phyloP scores from a whole-genome alignment of 1,140 invertebrate genomes.

The Geopemphigus sp. region DNA sequence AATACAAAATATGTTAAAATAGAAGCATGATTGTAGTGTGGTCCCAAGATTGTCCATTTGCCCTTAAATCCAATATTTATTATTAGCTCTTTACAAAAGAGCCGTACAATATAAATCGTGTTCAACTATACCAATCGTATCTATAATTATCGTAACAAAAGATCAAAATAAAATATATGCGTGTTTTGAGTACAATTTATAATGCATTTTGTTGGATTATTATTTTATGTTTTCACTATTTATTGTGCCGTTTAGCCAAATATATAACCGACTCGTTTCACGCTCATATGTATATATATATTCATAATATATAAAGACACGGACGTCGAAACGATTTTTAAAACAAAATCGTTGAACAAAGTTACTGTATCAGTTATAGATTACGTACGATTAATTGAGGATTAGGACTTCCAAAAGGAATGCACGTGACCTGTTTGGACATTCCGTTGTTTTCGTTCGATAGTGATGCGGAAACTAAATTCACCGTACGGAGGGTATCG shows the following conservation, averaged over 20 bases:
- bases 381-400: background rate
- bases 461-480: too few species aligned
- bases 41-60: constrained; percentile 39
- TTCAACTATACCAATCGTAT: background rate
- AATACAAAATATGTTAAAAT: constrained; percentile 14
- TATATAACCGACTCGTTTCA: background rate
- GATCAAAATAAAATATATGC: background rate
- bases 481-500: too few species aligned
- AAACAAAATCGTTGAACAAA: background rate
- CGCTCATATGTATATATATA: background rate
- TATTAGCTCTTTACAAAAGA: constrained; percentile 8
- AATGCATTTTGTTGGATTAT: background rate
- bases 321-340: background rate
- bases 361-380: background rate
- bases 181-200: background rate
- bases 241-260: background rate
- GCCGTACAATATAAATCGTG: constrained; percentile 6
- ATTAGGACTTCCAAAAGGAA: too few species aligned
- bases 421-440: too few species aligned
- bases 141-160: background rate
- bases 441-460: too few species aligned
- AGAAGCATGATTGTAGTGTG: constrained; percentile 32
- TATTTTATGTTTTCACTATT: background rate
- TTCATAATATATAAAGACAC: background rate
- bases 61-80: constrained; percentile 34